Conservation (phyloP, 2,888 invertebrate genomes). For the Tillus elongatus region DNA sequence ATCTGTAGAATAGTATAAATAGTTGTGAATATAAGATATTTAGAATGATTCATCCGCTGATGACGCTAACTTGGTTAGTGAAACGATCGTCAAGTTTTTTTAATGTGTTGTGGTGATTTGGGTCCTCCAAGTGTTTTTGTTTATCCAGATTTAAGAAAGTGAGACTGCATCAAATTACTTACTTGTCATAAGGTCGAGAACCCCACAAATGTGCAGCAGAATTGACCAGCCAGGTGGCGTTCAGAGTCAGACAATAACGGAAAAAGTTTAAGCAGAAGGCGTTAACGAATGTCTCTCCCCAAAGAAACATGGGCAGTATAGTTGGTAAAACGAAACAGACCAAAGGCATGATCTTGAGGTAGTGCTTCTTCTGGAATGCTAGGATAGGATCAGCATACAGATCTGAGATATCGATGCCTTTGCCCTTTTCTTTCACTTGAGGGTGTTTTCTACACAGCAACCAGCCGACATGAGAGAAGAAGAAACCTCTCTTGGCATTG, state of each 20-base stretch:
- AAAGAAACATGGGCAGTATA: conserved; percentile 61
- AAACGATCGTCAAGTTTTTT: no score
- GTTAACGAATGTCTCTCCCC: conserved; percentile 64
- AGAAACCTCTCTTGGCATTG: conserved; percentile 86
- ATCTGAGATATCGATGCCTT: conserved; percentile 76
- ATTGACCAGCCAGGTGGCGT: conserved; percentile 86
- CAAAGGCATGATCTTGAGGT: conserved; percentile 63
- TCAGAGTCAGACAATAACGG: conserved; percentile 70
- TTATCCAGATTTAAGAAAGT: no score
- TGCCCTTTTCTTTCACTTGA: conserved; percentile 78
- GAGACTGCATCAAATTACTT: no score
- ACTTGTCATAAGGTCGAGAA: conserved; percentile 65
- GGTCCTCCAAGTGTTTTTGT: no score
- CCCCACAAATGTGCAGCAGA: conserved; percentile 80
- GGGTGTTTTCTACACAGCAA: conserved; percentile 84
- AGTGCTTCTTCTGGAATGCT: conserved; percentile 82
- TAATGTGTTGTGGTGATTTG: no score
- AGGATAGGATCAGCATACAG: conserved; percentile 72
- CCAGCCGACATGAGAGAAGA: conserved; percentile 96
- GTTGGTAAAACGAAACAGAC: conserved; percentile 72
- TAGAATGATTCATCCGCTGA: no score
- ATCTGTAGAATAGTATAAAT: no score
- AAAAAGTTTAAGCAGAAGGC: conserved; percentile 63
- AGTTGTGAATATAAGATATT: no score
- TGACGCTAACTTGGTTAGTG: no score